phyloP scores from a whole-genome alignment of 2,113 vertebrate genomes.

The Parotia lawesii region DNA sequence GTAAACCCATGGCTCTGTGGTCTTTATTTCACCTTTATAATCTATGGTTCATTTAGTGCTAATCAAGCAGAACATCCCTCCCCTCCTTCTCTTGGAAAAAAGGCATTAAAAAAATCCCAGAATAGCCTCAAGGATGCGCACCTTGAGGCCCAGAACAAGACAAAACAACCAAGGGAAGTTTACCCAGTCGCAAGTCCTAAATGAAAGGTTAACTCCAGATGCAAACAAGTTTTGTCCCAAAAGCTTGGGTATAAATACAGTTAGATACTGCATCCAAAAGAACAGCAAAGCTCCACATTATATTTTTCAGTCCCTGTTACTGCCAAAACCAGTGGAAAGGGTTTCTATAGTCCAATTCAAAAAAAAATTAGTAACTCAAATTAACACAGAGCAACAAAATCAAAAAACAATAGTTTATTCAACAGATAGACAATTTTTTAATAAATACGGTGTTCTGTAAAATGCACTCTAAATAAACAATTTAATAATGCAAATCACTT shows the following conservation, averaged over 20 bases:
- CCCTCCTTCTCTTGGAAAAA: neutral
- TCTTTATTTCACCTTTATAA: neutral
- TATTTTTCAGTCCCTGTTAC: neutral
- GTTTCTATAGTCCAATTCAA: neutral
- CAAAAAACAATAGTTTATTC: neutral
- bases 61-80: neutral
- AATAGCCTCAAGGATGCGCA: neutral
- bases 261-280: neutral
- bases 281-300: neutral
- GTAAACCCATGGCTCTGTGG: neutral
- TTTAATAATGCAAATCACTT: neutral
- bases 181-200: neutral
- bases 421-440: neutral
- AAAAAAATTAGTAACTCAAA: rapidly evolving
- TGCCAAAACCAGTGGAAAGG: neutral
- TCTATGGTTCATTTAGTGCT: neutral
- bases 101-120: neutral
- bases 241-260: neutral
- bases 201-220: neutral
- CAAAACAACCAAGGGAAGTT: neutral
- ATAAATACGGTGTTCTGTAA: neutral
- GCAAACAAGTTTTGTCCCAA: neutral
- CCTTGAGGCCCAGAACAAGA: neutral
- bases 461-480: neutral
- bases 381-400: rapidly evolving